A percentile compares a stretch with the other conserved stretches of the same genome.
Evolutionary conservation across 2,797 vertebrate genomes (phyloP).

Genomic region (Sebastes minor): DNA sequence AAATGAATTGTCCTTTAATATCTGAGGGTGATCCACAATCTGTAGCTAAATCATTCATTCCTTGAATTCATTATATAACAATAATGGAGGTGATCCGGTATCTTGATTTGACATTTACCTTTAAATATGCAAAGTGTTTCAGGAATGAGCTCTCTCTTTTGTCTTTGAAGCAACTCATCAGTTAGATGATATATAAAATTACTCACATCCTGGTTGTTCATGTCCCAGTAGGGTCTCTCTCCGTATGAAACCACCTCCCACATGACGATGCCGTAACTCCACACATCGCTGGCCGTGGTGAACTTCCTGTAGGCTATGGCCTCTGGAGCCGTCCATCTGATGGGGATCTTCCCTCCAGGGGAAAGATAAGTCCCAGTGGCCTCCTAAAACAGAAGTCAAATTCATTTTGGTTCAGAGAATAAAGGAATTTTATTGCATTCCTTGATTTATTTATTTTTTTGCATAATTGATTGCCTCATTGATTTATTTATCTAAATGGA

Average conservation of each 20-base stretch:
- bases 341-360: conserved; percentile 97
- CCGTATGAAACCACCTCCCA: conserved; percentile 98
- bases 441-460: background rate
- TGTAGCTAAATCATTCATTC: background rate
- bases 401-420: conserved; percentile 6
- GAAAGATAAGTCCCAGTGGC: conserved; percentile 83
- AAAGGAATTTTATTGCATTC: background rate
- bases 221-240: conserved; percentile 97
- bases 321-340: conserved; percentile 97
- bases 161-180: background rate
- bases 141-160: background rate
- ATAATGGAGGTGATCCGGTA: background rate
- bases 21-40: background rate
- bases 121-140: background rate
- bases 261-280: conserved; percentile 98
- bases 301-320: conserved; percentile 97
- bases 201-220: conserved; percentile 99
- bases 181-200: background rate
- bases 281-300: conserved; percentile 94
- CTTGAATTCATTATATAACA: background rate
- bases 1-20: background rate
- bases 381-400: conserved; percentile 71
- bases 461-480: background rate
- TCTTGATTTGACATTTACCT: conserved; percentile 3
- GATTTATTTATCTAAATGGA: background rate